A percentile compares a stretch with the other conserved stretches of the same genome.
These are phyloP conservation scores for Macrostomum lignano DNA, from an alignment of 1,140 invertebrate genomes.

Conservation along the genomic window DNA sequence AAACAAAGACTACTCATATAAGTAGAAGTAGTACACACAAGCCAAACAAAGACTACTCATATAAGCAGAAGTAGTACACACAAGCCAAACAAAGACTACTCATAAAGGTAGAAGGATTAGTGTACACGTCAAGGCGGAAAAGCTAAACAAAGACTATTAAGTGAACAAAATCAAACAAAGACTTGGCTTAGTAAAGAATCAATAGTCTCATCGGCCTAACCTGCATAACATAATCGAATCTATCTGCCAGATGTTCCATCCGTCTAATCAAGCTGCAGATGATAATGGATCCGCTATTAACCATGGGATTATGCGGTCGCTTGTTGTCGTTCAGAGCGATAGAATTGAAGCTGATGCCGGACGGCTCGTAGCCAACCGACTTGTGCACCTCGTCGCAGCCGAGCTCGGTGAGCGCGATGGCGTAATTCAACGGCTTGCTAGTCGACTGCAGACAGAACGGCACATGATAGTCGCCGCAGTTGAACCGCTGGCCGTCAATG, in stretches of 20 bases:
- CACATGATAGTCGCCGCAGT: conserved; percentile 2
- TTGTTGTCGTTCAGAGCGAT: conserved; percentile 67
- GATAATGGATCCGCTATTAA: conserved; percentile 76
- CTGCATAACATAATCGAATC: conserved; percentile 34
- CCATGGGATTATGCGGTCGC: conserved; percentile 92
- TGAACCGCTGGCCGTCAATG: conserved; percentile 53
- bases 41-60: too few relatives aligned
- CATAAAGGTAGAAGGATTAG: too few relatives aligned
- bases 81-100: too few relatives aligned
- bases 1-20: too few relatives aligned
- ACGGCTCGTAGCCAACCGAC: conserved; percentile 45
- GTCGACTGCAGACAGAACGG: conserved; percentile 8
- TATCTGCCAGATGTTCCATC: conserved; percentile 14
- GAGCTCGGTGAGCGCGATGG: conserved; percentile 7
- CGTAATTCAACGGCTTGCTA: conserved; percentile 9
- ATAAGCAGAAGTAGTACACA: too few relatives aligned
- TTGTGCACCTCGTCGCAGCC: conserved; percentile 17
- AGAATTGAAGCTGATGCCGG: conserved; percentile 79
- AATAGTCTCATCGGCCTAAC: too few relatives aligned
- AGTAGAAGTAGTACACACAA: too few relatives aligned
- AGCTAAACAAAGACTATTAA: too few relatives aligned
- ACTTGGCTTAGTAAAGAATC: too few relatives aligned
- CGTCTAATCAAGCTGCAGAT: conserved; percentile 54
- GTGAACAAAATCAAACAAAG: too few relatives aligned
- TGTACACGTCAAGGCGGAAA: too few relatives aligned